These are phyloP conservation scores for Xiphophorus maculatus DNA, from an alignment of 2,113 vertebrate genomes.

Conservation along the genomic window DNA sequence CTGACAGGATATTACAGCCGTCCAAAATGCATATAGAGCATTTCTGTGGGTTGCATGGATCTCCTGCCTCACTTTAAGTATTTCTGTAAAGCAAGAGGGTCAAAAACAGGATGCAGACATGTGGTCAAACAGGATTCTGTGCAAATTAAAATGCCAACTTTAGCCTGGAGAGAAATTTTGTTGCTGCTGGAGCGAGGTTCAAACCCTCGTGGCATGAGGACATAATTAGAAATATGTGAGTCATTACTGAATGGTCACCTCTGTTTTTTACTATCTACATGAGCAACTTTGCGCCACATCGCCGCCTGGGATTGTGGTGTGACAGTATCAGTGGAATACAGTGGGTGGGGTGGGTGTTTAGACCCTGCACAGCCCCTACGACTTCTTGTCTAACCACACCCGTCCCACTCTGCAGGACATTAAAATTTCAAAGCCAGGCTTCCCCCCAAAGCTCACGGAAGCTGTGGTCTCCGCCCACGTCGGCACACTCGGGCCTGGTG, in stretches of 20 bases:
- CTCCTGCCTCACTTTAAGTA: slow-evolving; percentile 1
- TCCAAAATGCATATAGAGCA: not conserved
- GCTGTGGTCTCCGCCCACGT: slow-evolving; percentile 59
- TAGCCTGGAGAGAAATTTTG: slow-evolving; percentile 23
- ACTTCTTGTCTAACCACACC: slow-evolving; percentile 44
- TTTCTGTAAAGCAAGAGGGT: slow-evolving; percentile 13
- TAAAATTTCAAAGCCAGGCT: slow-evolving; percentile 68
- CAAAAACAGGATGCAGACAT: slow-evolving; percentile 58
- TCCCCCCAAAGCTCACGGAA: slow-evolving; percentile 60
- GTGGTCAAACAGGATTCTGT: slow-evolving; percentile 49
- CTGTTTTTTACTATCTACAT: not conserved
- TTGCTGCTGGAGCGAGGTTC: slow-evolving; percentile 28
- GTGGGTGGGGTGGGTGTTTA: slow-evolving; percentile 12
- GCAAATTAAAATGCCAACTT: slow-evolving; percentile 56
- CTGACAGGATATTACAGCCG: slow-evolving; percentile 28
- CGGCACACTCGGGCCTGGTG: slow-evolving; percentile 28
- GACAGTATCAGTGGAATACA: slow-evolving; percentile 28
- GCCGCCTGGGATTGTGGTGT: slow-evolving; percentile 23
- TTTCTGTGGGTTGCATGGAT: not conserved
- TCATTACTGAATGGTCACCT: not conserved
- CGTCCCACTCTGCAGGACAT: slow-evolving; percentile 44
- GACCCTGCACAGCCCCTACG: slow-evolving; percentile 5
- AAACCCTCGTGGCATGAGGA: slow-evolving; percentile 35
- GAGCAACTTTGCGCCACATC: slow-evolving; percentile 6
- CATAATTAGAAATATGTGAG: slow-evolving; percentile 18